phyloP scores from a whole-genome alignment of 2,113 vertebrate genomes.

The Dromaius novaehollandiae region DNA sequence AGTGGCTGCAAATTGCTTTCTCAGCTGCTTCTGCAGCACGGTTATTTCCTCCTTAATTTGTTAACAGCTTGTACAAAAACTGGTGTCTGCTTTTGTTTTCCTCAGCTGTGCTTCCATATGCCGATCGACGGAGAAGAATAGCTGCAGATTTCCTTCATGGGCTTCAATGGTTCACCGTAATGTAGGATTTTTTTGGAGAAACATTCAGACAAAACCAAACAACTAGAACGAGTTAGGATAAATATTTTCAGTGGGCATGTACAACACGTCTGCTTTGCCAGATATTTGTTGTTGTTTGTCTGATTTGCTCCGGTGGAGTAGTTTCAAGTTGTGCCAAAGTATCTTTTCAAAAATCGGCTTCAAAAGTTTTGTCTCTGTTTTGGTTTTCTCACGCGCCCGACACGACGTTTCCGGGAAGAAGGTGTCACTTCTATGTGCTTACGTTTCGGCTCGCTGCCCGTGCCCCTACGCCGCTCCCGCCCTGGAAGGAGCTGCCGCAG shows the following conservation, averaged over 20 bases:
- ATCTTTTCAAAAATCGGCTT: neutral
- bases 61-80: neutral
- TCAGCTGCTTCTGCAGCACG: neutral
- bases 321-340: constrained; percentile 73
- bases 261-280: constrained; percentile 13
- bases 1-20: neutral
- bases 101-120: neutral
- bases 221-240: constrained; percentile 12
- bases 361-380: constrained; percentile 17
- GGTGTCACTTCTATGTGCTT: constrained; percentile 15
- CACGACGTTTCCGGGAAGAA: neutral
- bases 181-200: neutral
- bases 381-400: neutral
- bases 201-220: constrained; percentile 12
- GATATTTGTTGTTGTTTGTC: constrained; percentile 7
- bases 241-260: constrained; percentile 54
- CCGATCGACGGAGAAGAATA: neutral
- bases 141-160: neutral
- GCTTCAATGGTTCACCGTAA: rapidly evolving
- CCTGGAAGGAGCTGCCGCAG: neutral
- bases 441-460: neutral
- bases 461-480: neutral
- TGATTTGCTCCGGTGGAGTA: neutral
- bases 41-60: neutral
- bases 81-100: neutral